Conservation (phyloP, 1,140 invertebrate genomes). For the Ips typographus region DNA sequence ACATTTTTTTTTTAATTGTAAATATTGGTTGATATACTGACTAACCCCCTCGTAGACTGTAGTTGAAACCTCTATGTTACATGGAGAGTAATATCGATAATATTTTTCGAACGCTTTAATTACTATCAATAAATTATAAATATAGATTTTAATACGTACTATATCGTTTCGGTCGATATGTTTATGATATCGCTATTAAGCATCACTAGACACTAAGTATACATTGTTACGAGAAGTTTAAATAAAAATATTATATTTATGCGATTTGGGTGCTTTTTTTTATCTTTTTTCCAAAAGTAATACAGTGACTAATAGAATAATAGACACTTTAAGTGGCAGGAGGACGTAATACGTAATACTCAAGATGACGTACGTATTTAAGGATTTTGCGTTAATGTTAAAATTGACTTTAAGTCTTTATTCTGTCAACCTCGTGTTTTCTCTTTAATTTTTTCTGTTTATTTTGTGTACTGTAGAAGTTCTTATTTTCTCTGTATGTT, state of each 20-base stretch:
- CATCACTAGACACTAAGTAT: conserved; percentile 1
- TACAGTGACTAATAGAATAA: no score
- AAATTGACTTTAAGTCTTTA: no score
- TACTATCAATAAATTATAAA: background rate
- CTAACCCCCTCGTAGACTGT: background rate
- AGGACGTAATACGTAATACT: no score
- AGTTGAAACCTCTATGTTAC: background rate
- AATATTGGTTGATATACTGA: background rate
- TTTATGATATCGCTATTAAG: conserved; percentile 3
- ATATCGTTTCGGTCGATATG: background rate
- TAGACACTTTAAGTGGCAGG: no score
- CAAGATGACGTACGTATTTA: no score
- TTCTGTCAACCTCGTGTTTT: no score
- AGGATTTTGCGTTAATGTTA: no score
- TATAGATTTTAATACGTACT: conserved; percentile 5
- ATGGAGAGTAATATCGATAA: background rate
- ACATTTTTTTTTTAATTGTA: conserved; percentile 7
- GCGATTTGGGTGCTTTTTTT: background rate
- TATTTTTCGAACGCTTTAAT: conserved; percentile 14
- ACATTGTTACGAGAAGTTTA: conserved; percentile 12
- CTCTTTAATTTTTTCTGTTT: no score
- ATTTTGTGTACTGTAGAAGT: no score
- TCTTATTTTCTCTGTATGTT: no score
- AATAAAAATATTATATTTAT: conserved; percentile 9
- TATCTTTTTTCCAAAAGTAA: no score